Evolutionary conservation across 1,140 invertebrate species (phyloP).

Genomic region (Lordiphosa stackelbergi): DNA sequence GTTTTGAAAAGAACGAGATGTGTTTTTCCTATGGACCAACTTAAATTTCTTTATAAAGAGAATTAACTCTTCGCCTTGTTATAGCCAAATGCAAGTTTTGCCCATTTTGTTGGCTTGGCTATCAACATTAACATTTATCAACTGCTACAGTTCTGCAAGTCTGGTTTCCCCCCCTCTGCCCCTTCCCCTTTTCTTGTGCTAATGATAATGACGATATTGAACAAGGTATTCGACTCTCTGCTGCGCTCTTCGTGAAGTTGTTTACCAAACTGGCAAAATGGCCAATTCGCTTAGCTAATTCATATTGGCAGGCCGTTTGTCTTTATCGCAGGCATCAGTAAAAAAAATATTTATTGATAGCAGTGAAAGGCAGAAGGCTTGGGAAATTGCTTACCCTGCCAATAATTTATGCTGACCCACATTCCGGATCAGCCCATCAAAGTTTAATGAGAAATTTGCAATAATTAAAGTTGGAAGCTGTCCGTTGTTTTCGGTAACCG

Average conservation of each 20-base stretch:
- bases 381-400: neutral
- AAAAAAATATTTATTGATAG: conserved; percentile 68
- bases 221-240: conserved; percentile 9
- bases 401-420: conserved; percentile 54
- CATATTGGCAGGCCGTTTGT: conserved; percentile 72
- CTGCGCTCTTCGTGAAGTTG: conserved; percentile 40
- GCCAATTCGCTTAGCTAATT: conserved; percentile 74
- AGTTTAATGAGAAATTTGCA: conserved; percentile 31
- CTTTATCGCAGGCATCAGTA: conserved; percentile 61
- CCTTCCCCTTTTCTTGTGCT: conserved; percentile 33
- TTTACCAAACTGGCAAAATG: conserved; percentile 68
- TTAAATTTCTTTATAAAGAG: conserved; percentile 14
- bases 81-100: neutral
- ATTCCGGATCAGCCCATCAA: conserved; percentile 32
- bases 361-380: conserved; percentile 59
- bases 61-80: conserved; percentile 13
- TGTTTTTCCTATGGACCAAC: too few species aligned
- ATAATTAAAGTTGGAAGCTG: conserved; percentile 59
- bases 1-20: too few species aligned
- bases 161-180: conserved; percentile 16
- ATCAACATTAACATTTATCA: conserved; percentile 75
- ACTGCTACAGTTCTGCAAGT: conserved; percentile 58
- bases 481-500: conserved; percentile 59
- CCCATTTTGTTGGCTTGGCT: conserved; percentile 43
- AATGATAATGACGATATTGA: conserved; percentile 73